Evolutionary conservation across 2,113 vertebrate genomes (phyloP).

Genomic region (Pollimyrus isidori): DNA sequence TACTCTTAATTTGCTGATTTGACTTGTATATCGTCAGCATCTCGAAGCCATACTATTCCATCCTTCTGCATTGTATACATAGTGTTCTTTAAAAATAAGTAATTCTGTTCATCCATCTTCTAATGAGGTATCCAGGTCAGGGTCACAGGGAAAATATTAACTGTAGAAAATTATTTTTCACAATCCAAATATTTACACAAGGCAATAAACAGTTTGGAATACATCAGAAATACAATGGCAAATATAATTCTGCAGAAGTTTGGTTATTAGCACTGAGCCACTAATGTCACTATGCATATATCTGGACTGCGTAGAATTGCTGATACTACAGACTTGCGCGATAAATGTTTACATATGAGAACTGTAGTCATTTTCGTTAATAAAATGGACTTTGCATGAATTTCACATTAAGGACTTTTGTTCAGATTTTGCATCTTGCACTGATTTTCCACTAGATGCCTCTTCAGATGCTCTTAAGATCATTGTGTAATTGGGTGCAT

Average conservation of each 20-base stretch:
- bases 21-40: not conserved
- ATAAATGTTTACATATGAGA: not conserved
- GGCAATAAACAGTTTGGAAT: not conserved
- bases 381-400: not conserved
- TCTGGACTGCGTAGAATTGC: not conserved
- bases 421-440: not conserved
- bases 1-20: not conserved
- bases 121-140: not conserved
- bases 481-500: not conserved
- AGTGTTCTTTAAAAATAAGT: not conserved
- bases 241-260: not conserved
- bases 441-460: not conserved
- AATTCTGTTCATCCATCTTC: not conserved
- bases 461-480: not conserved
- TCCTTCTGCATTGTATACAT: not conserved
- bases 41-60: not conserved
- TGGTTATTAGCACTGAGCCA: not conserved
- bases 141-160: not conserved
- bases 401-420: not conserved
- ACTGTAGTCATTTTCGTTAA: not conserved
- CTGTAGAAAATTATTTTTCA: not conserved
- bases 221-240: not conserved
- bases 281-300: not conserved
- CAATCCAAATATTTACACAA: not conserved
- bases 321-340: not conserved